A percentile compares a stretch with the other conserved stretches of the same genome.
Conservation (phyloP, 2,888 invertebrate species). For the Sclerodermus sp. region DNA sequence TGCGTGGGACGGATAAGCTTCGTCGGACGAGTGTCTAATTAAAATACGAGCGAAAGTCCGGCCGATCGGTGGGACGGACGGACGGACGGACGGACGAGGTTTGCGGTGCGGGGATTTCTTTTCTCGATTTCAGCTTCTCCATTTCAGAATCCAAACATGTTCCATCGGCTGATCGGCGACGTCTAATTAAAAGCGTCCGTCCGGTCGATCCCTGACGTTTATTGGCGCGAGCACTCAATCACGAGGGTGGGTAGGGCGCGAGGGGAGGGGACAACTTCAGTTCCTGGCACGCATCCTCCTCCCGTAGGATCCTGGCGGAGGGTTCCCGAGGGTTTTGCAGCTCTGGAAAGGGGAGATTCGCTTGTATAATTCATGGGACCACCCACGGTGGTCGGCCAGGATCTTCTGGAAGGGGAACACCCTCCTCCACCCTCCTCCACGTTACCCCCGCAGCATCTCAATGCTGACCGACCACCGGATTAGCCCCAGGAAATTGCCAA, state of each 20-base stretch:
- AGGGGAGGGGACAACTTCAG: slow-evolving; percentile 24
- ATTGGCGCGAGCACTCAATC: slow-evolving; percentile 21
- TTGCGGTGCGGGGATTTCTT: background rate
- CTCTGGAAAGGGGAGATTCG: slow-evolving; percentile 22
- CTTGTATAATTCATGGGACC: slow-evolving; percentile 57
- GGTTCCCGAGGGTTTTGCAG: slow-evolving; percentile 5
- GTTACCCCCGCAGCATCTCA: slow-evolving; percentile 51
- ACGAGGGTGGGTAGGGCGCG: slow-evolving; percentile 13
- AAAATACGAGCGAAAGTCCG: background rate
- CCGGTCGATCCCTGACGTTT: slow-evolving; percentile 19
- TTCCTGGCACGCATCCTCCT: slow-evolving; percentile 28
- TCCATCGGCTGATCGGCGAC: slow-evolving; percentile 9
- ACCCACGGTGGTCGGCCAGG: slow-evolving; percentile 39
- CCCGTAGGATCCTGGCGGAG: slow-evolving; percentile 13
- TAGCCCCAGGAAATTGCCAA: slow-evolving; percentile 58
- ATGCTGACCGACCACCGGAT: slow-evolving; percentile 57
- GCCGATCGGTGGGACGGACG: slow-evolving; percentile 3
- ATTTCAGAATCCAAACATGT: background rate
- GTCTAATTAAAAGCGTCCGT: slow-evolving; percentile 21
- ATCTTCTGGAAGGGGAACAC: background rate
- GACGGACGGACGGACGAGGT: slow-evolving; percentile 2
- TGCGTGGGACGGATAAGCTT: no score
- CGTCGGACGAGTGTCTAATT: slow-evolving; percentile 7
- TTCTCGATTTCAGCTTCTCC: background rate
- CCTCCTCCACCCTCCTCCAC: slow-evolving; percentile 14